Evolutionary conservation across 2,888 invertebrate genomes (phyloP).

Genomic region (Sicus ferrugineus): DNA sequence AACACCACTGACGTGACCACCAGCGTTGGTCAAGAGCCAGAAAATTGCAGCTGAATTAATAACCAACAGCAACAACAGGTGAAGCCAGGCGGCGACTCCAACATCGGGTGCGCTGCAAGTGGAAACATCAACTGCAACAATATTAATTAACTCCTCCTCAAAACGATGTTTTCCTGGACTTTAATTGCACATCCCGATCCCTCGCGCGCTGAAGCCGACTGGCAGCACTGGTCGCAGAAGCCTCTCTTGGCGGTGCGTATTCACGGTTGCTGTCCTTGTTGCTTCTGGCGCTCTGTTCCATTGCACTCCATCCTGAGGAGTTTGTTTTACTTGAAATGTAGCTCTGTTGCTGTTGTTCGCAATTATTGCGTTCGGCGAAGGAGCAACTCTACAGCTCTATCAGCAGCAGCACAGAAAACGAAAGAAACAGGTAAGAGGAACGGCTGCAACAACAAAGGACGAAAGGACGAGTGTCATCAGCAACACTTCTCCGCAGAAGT

Average conservation of each 20-base stretch:
- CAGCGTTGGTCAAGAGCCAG: too few species aligned
- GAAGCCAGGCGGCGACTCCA: background rate
- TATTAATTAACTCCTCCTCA: conserved; percentile 29
- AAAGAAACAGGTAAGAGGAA: background rate
- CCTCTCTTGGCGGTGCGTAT: background rate
- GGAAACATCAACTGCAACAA: conserved; percentile 26
- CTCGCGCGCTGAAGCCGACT: conserved; percentile 2
- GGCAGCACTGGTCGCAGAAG: background rate
- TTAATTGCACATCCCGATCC: conserved; percentile 32
- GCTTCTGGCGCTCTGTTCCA: background rate
- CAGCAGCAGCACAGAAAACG: background rate
- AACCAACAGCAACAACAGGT: background rate
- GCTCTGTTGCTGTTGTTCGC: background rate
- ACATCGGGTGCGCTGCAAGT: background rate
- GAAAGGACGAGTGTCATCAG: background rate
- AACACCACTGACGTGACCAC: too few species aligned
- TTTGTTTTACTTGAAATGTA: too few species aligned
- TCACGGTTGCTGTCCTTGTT: background rate
- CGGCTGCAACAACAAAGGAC: background rate
- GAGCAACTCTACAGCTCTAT: background rate
- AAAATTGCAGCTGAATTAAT: conserved; percentile 1
- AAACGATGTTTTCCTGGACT: conserved; percentile 28
- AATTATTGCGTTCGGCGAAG: conserved; percentile 12
- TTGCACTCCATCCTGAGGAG: background rate
- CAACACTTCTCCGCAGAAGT: too few species aligned